These are phyloP conservation scores for Tapirus indicus DNA, from an alignment of 2,797 vertebrate genomes.

Conservation along the genomic window DNA sequence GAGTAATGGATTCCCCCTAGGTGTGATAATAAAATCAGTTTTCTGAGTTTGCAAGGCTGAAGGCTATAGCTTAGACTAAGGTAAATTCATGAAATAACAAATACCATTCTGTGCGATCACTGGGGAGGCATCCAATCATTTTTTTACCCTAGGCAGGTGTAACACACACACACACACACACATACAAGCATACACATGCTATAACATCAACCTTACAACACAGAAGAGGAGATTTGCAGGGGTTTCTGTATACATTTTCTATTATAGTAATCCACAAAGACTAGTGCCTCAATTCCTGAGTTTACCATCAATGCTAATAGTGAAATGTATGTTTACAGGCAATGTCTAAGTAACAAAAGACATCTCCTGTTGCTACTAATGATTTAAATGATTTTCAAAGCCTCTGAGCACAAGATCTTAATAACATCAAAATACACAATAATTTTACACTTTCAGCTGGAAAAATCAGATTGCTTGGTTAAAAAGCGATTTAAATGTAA, in stretches of 20 bases:
- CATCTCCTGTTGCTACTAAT: not conserved
- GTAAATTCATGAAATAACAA: not conserved
- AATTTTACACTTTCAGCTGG: not conserved
- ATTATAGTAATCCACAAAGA: not conserved
- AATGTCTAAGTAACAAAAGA: not conserved
- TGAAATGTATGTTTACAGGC: not conserved
- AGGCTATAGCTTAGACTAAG: not conserved
- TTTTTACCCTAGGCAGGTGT: not conserved
- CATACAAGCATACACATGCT: not conserved
- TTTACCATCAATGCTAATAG: not conserved
- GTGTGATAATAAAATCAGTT: not conserved
- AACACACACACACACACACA: not conserved
- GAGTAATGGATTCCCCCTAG: not conserved
- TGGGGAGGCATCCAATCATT: not conserved
- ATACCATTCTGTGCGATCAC: not conserved
- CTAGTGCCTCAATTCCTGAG: not conserved
- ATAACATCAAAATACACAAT: not conserved
- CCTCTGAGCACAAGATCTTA: not conserved
- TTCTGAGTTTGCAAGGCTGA: not conserved
- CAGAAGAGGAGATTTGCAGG: not conserved
- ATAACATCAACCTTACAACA: not conserved
- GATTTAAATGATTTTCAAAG: not conserved
- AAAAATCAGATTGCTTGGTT: not conserved
- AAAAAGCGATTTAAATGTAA: not conserved
- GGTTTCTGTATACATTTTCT: not conserved